These are phyloP conservation scores for Taurulus bubalis DNA, from an alignment of 2,113 vertebrate species.

Conservation along the genomic window DNA sequence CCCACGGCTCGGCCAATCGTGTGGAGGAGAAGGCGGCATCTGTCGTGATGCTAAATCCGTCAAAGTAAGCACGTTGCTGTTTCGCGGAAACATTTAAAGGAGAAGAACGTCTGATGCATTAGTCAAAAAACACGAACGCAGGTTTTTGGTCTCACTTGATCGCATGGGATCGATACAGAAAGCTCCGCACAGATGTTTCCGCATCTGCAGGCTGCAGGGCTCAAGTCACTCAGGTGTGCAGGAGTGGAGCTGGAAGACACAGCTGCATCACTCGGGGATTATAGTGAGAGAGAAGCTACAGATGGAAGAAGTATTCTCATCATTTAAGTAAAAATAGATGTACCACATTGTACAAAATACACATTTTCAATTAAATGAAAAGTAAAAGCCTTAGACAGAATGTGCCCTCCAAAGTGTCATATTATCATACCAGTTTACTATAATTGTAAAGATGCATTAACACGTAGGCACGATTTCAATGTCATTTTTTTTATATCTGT, in stretches of 20 bases:
- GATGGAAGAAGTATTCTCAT: not conserved
- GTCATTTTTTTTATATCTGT: not conserved
- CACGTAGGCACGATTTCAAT: not conserved
- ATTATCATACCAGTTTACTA: not conserved
- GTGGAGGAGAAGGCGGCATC: constrained; percentile 61
- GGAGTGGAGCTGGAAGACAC: not conserved
- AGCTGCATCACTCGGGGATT: not conserved
- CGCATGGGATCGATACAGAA: not conserved
- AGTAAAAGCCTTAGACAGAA: not conserved
- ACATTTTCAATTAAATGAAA: not conserved
- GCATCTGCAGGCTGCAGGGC: too few relatives aligned
- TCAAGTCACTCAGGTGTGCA: not conserved
- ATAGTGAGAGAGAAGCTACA: not conserved
- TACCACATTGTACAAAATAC: not conserved
- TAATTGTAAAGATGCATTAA: not conserved
- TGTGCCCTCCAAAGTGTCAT: not conserved
- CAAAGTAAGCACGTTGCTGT: constrained; percentile 72
- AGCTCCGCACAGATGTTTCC: not conserved
- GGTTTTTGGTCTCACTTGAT: not conserved
- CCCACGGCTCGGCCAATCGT: constrained; percentile 78
- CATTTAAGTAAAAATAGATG: too few relatives aligned
- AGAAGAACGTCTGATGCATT: constrained; percentile 15
- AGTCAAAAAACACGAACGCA: not conserved
- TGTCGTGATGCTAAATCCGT: constrained; percentile 61
- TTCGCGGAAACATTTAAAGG: constrained; percentile 74